These are phyloP conservation scores for Perca schrenkii DNA, from an alignment of 2,113 vertebrate genomes.

Conservation along the genomic window DNA sequence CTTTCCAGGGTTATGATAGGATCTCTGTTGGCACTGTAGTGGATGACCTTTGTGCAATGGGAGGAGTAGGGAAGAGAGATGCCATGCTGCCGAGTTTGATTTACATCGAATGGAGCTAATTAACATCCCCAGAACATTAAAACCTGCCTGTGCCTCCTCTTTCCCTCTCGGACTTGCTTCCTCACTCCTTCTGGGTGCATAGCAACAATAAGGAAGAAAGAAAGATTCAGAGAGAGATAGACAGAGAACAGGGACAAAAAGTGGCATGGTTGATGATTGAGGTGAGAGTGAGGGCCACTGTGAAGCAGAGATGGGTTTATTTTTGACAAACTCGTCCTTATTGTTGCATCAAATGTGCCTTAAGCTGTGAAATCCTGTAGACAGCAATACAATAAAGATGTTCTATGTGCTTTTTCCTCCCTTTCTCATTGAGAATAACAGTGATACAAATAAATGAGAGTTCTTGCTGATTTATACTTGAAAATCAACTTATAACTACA, in stretches of 20 bases:
- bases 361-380: slow-evolving; percentile 21
- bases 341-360: neutral
- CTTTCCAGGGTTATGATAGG: slow-evolving; percentile 44
- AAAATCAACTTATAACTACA: neutral
- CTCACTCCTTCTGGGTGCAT: slow-evolving; percentile 4
- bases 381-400: neutral
- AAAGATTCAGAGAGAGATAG: slow-evolving; percentile 24
- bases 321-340: slow-evolving; percentile 1
- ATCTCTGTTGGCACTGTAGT: slow-evolving; percentile 56
- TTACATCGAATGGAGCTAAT: slow-evolving; percentile 68
- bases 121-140: slow-evolving; percentile 65
- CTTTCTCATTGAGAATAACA: neutral
- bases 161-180: slow-evolving; percentile 35
- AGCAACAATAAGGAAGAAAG: slow-evolving; percentile 28
- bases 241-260: slow-evolving; percentile 15
- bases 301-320: slow-evolving; percentile 17
- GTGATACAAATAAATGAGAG: neutral
- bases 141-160: slow-evolving; percentile 37
- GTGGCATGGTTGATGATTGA: slow-evolving; percentile 3
- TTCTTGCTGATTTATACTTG: neutral
- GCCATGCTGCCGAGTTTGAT: slow-evolving; percentile 63
- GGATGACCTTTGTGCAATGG: slow-evolving; percentile 56
- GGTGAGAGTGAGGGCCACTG: slow-evolving; percentile 27
- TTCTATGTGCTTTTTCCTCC: neutral
- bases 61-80: slow-evolving; percentile 48